Conservation (phyloP, 2,797 vertebrate genomes). For the Smutsia gigantea region DNA sequence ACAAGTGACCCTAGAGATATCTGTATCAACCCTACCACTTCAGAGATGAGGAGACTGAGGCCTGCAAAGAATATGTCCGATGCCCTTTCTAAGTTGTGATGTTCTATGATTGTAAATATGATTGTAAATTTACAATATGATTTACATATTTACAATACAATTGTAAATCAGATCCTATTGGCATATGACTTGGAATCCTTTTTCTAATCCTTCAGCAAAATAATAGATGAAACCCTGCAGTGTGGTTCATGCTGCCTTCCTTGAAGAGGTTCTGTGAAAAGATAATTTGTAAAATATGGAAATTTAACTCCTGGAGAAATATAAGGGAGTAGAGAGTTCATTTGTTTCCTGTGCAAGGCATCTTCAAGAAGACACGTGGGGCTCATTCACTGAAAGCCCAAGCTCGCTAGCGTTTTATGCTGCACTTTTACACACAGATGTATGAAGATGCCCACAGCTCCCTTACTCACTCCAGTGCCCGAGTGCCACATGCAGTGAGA, state of each 20-base stretch:
- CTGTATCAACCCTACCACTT: neutral
- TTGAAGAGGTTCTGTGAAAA: conserved; percentile 12
- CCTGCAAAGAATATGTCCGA: neutral
- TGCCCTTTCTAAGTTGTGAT: neutral
- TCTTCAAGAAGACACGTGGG: neutral
- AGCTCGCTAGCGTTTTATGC: neutral
- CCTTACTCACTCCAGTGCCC: no score
- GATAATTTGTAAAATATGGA: neutral
- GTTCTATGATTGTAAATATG: neutral
- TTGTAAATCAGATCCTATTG: neutral
- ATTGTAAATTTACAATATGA: no score
- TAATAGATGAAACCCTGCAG: neutral
- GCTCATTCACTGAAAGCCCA: neutral
- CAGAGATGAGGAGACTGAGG: neutral
- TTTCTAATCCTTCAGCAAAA: conserved; percentile 22
- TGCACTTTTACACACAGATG: neutral
- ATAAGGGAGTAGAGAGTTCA: neutral
- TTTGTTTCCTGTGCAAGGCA: neutral
- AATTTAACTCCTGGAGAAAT: conserved; percentile 17
- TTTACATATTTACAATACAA: neutral
- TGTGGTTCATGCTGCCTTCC: conserved; percentile 2
- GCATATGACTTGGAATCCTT: neutral
- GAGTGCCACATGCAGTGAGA: neutral
- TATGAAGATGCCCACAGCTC: neutral
- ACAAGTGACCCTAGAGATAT: neutral